Evolutionary conservation across 2,888 invertebrate genomes (phyloP).

Genomic region (Nomada ferruginata): DNA sequence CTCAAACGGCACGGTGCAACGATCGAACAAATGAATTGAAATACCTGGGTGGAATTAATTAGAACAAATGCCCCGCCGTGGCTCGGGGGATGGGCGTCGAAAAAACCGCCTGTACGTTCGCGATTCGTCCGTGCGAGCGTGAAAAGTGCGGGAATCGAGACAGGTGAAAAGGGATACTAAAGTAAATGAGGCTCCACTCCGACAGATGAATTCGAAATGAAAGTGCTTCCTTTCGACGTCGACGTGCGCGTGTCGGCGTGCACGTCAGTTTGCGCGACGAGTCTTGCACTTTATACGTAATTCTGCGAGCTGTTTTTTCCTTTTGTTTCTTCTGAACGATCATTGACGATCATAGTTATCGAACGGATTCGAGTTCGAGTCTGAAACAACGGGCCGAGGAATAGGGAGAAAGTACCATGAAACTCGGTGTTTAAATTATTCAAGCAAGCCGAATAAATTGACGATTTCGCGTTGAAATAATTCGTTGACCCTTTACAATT

Average conservation of each 20-base stretch:
- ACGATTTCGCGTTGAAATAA: no score
- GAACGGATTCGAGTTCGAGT: neutral
- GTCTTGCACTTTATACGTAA: neutral
- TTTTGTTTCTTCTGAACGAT: neutral
- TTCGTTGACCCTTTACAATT: no score
- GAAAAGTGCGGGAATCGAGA: slow-evolving; percentile 47
- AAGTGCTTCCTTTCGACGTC: slow-evolving; percentile 42
- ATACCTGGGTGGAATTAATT: slow-evolving; percentile 34
- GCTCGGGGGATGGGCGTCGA: no score
- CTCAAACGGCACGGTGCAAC: neutral
- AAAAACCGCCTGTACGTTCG: neutral
- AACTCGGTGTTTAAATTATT: no score
- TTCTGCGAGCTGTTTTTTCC: slow-evolving; percentile 3
- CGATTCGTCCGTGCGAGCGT: slow-evolving; percentile 19
- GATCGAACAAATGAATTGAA: slow-evolving; percentile 36
- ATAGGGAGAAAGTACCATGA: no score
- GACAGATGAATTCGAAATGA: slow-evolving; percentile 53
- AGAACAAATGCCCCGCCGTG: slow-evolving; percentile 16
- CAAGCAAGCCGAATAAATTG: no score
- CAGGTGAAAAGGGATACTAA: slow-evolving; percentile 55
- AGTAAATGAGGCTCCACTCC: slow-evolving; percentile 48
- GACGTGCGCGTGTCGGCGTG: neutral
- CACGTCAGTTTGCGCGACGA: neutral
- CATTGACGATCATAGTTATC: neutral
- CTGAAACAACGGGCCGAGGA: no score